A percentile compares a stretch with the other conserved stretches of the same genome.
These are phyloP conservation scores for Rousettus madagascariensis DNA, from an alignment of 2,797 vertebrate genomes.

Conservation along the genomic window DNA sequence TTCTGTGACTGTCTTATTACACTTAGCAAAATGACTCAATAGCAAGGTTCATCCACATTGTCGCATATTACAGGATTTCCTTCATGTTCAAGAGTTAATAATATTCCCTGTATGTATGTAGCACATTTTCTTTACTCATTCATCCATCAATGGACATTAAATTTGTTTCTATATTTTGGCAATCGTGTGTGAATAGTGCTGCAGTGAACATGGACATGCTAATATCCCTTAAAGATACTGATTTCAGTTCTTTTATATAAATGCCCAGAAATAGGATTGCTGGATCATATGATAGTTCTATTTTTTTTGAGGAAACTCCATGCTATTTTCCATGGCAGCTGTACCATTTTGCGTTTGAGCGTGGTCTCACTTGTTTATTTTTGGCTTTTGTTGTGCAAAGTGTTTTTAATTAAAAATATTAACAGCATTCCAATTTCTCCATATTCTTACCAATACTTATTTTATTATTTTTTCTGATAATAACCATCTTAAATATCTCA, in stretches of 20 bases:
- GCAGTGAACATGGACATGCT: neutral
- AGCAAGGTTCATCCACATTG: neutral
- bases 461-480: neutral
- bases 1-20: neutral
- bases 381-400: no score
- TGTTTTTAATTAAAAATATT: no score
- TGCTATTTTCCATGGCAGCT: neutral
- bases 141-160: neutral
- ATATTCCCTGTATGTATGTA: neutral
- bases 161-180: neutral
- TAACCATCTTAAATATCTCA: neutral
- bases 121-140: neutral
- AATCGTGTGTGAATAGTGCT: neutral
- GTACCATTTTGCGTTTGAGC: neutral
- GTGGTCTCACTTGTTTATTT: no score
- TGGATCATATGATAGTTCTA: neutral
- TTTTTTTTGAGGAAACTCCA: neutral
- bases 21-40: neutral
- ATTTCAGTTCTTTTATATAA: neutral
- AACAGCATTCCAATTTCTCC: neutral
- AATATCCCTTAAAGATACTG: neutral
- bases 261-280: neutral
- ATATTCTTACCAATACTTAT: neutral
- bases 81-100: neutral
- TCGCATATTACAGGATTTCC: neutral